Evolutionary conservation across 2,797 vertebrate species (phyloP).

Genomic region (Lutjanus campechanus): DNA sequence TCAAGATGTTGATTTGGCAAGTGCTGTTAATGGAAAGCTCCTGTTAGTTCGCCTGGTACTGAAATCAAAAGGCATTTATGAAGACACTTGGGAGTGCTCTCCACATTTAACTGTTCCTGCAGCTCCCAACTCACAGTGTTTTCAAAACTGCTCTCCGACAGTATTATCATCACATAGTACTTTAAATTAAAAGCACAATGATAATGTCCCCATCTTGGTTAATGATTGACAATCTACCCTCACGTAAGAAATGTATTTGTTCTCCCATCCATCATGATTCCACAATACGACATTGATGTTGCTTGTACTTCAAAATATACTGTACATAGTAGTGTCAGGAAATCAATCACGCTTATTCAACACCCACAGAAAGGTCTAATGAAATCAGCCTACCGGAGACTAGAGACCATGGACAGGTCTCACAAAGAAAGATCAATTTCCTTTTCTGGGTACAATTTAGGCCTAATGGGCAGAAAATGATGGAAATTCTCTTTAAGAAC

Average conservation of each 20-base stretch:
- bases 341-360: not conserved
- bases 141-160: constrained; percentile 13
- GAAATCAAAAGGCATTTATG: constrained; percentile 57
- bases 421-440: not conserved
- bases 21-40: constrained; percentile 56
- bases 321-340: not conserved
- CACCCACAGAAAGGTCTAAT: no score
- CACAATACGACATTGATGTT: not conserved
- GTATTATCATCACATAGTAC: constrained; percentile 16
- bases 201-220: constrained; percentile 8
- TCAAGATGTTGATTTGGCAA: constrained; percentile 74
- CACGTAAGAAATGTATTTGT: not conserved
- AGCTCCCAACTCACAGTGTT: constrained; percentile 19
- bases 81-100: constrained; percentile 38
- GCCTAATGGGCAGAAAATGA: not conserved
- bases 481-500: not conserved
- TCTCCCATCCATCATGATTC: constrained; percentile 2
- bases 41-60: constrained; percentile 47
- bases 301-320: constrained; percentile 11
- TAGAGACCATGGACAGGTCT: no score
- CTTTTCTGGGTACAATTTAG: not conserved
- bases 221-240: constrained; percentile 16
- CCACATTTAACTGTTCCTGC: constrained; percentile 46
- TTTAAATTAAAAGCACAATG: constrained; percentile 28
- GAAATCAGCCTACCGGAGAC: no score